These are phyloP conservation scores for Agrochola circellaris DNA, from an alignment of 2,888 invertebrate species.

Conservation along the genomic window DNA sequence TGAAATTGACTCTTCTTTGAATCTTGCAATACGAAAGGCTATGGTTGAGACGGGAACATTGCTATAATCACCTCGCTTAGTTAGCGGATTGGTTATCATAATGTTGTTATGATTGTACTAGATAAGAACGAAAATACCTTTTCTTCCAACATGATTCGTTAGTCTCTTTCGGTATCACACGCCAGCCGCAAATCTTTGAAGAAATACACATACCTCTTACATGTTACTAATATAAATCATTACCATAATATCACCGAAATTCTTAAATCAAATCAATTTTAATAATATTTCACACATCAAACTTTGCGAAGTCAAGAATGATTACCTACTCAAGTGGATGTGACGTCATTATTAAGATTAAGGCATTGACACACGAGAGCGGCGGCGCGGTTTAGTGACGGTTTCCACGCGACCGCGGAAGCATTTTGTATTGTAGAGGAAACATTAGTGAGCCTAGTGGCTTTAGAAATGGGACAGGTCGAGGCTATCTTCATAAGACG, in stretches of 20 bases:
- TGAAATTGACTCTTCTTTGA: not conserved
- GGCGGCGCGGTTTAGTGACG: conserved; percentile 11
- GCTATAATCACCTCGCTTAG: not conserved
- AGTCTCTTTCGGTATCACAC: not conserved
- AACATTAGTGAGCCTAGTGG: conserved; percentile 43
- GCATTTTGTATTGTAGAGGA: conserved; percentile 46
- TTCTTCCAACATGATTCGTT: not conserved
- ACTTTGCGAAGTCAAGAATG: conserved; percentile 45
- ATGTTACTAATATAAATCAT: not conserved
- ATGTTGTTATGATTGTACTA: not conserved
- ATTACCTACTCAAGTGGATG: conserved; percentile 40
- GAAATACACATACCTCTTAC: not conserved
- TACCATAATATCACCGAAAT: not conserved
- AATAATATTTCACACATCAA: conserved; percentile 34
- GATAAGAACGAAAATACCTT: not conserved
- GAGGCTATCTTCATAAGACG: conserved; percentile 6
- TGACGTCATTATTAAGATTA: conserved; percentile 55
- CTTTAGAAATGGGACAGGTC: conserved; percentile 41
- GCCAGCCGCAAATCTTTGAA: not conserved
- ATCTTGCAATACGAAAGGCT: not conserved
- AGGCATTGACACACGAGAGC: conserved; percentile 32
- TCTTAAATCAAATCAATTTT: conserved; percentile 28
- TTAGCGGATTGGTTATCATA: not conserved
- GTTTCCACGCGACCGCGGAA: conserved; percentile 40
- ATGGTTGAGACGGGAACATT: not conserved